Base-by-base conservation (phyloP, 1,140 invertebrate species). In the Phenacoccus solenopsis region DNA sequence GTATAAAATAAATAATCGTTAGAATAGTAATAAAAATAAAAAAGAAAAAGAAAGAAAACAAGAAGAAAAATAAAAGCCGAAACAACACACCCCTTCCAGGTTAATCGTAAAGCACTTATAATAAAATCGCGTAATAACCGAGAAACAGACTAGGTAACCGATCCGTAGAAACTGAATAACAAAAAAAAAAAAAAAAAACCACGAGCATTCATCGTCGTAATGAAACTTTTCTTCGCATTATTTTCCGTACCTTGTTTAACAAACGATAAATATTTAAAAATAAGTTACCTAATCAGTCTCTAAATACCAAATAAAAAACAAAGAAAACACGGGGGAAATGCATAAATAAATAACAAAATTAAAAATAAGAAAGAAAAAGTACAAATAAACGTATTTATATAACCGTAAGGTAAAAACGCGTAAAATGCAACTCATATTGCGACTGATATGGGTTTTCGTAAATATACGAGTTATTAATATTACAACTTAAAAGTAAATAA, bases 301-400 rank as follows among this genome's bases (percentile, higher is more conserved):
- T 49, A 49, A 49, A 16, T 49, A 3, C 38, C 13, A 16, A 9
- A 49, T 49, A 49, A 16, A 49, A 49, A 49, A 49, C 20, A 49
- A 49, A 49, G 38, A 49, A 49, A 32, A 49, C 13, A 49, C 38
- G 20, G n/a, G n/a, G n/a, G 20, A 49, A 49, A 49, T 49, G 38
- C 38, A 49, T 49, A 49, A 49, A 49, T 49, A 49, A 49, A 32
- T 32, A 32, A 49, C 38, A 49, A 49, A 49, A 49, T 49, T 49
- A 9, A 49, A 49, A 9, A 16, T 9, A 49, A 49, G n/a, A 49
- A 49, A 49, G 20, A 16, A 49, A 9, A 9, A 7, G 20, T 9
- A 49, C 20, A 16, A 49, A 49, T 49, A 49, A 49, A n/a, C 20
- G 13, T 49, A 49, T 49, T 49, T 49, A 49, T 49, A 49, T 49